A percentile compares a stretch with the other conserved stretches of the same genome.
phyloP scores from a whole-genome alignment of 1,140 invertebrate species.

The Ephestia elutella region DNA sequence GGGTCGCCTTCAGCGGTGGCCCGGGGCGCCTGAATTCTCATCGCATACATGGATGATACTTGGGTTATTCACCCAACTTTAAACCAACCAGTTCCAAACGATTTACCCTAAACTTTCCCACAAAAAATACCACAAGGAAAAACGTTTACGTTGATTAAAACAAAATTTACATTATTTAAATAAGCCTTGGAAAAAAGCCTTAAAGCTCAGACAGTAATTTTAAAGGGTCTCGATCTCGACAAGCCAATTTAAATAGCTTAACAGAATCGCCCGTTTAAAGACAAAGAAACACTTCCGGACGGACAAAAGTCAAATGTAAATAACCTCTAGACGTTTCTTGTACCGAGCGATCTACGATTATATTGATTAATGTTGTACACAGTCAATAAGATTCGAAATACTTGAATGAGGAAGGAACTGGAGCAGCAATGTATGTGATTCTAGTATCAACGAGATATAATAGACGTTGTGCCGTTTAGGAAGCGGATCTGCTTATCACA shows the following conservation, averaged over 20 bases:
- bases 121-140: background rate
- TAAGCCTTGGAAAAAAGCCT: background rate
- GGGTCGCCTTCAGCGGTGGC: conserved; percentile 45
- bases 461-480: conserved; percentile 27
- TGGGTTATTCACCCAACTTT: conserved; percentile 35
- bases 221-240: background rate
- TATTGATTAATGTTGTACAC: conserved; percentile 31
- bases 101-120: conserved; percentile 6
- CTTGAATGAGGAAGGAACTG: conserved; percentile 17
- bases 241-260: conserved; percentile 2
- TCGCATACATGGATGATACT: conserved; percentile 46
- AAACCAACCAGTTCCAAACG: conserved; percentile 19
- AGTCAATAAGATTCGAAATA: conserved; percentile 19
- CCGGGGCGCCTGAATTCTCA: conserved; percentile 46
- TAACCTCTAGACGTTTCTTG: conserved; percentile 54
- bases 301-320: conserved; percentile 70
- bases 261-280: conserved; percentile 30
- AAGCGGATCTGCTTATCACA: conserved; percentile 50
- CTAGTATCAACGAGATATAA: conserved; percentile 15
- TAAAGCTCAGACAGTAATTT: background rate
- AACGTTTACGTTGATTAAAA: background rate
- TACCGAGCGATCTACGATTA: conserved; percentile 34
- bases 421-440: conserved; percentile 33
- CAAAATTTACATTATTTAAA: background rate
- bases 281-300: conserved; percentile 61